Base-by-base conservation (phyloP, 2,888 invertebrate genomes). In the Drosophila eohydei region DNA sequence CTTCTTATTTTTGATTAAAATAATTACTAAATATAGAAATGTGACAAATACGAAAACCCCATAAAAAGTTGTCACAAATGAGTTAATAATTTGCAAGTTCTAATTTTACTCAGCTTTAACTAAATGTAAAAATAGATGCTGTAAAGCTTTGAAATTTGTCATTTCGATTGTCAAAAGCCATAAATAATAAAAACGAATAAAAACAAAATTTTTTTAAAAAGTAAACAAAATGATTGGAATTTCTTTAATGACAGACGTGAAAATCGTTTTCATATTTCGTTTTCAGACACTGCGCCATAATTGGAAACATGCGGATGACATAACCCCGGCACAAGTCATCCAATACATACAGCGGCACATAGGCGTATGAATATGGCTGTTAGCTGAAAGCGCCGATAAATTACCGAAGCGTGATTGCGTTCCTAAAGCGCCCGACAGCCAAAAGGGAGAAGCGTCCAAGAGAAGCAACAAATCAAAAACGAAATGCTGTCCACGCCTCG, bases 321-420 rank as follows among this genome's bases (percentile, higher is more conserved):
- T 78, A 78, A 77, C 51, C 54, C 46, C 40, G 34, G 51, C 52
- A 40, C 40, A 63, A 56, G 40, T 44, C 36, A 38, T 21, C 5
- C 36, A 26, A 51, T 38, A 14, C 30, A 26, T 0, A 36, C 11
- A 26, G 11, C n/a, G 46, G 8, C 46, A 30, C 30, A 48, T 48
- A 48, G 46, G 2, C 44, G 7, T 43, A 41, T 54, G 32, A 21
- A 26, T 48, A 44, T 40, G 51, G 26, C 16, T 14, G 67, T 54
- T 73, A 64, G 52, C 64, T 71, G 50, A 51, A 73, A 61, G 59
- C 65, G 62, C 16, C 95, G 94, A 83, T 77, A 71, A 72, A 86
- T 73, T 71, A 74, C 46, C 68, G 80, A 60, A 71, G 80, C 87
- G 87, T 84, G 83, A 83, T 86, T 83, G 80, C 61, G 70, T 81